Base-by-base conservation (phyloP, 2,888 invertebrate species). In the Psococerastis gibbosa region DNA sequence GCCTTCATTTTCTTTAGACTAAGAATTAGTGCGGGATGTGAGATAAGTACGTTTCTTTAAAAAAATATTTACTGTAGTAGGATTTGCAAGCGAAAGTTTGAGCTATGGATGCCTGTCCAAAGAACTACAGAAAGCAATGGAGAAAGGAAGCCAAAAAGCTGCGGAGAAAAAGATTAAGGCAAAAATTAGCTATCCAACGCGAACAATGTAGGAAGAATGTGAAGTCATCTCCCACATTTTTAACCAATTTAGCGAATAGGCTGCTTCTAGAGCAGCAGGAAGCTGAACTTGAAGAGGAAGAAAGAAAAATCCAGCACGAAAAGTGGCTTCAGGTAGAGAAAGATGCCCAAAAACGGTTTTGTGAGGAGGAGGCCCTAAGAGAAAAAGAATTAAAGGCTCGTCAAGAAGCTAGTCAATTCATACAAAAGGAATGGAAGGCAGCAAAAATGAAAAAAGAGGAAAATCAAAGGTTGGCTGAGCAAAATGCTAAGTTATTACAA, bases 111-210 rank as follows among this genome's bases (percentile, higher is more conserved):
- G n/a, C n/a, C n/a, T n/a, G n/a, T n/a, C n/a, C n/a, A n/a, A n/a
- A n/a, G n/a, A n/a, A n/a, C n/a, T n/a, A n/a, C n/a, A n/a, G 76
- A 59, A 69, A 67, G 54, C 67, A 71, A 56, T 83, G 83, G 80
- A 70, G 85, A 52, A 75, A 73, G 61, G 53, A 70, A 48, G 78
- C 71, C 1, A 85, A 83, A 62, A 79, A 72, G 54, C 64, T 72
- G 53, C 70, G 83, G 60, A 68, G 84, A 47, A 74, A 75, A 58
- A 68, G 68, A 45, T 64, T 75, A 47, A 66, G 85, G 41, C 73
- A 67, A 49, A 55, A 59, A 51, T 53, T 59, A 43, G 84, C 83
- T 2, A 64, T 61, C 50, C 57, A 68, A 53, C 68, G 71, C 49
- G 73, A 77, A 56, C 58, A 58, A 48, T 68, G 64, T 49, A 56